These are phyloP conservation scores for Leucophenga varia DNA, from an alignment of 1,140 invertebrate species.

Conservation along the genomic window DNA sequence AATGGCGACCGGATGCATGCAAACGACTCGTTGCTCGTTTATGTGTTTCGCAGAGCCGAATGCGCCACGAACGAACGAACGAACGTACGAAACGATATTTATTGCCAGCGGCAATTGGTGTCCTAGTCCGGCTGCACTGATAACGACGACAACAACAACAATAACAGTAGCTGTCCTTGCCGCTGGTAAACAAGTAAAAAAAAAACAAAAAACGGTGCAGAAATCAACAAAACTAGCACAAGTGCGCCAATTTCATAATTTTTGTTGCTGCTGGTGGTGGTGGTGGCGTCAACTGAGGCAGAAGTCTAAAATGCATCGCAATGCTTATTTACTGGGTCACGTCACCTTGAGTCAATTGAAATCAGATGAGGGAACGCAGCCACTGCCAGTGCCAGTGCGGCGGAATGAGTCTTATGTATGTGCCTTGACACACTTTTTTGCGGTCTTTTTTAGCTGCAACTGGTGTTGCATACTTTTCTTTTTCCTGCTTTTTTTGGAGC, in stretches of 20 bases:
- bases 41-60: constrained; percentile 10
- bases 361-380: too few relatives aligned
- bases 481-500: constrained; percentile 46
- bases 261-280: too few relatives aligned
- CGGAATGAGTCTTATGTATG: too few relatives aligned
- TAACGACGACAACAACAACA: too few relatives aligned
- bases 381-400: neutral
- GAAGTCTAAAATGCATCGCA: too few relatives aligned
- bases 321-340: constrained; percentile 43
- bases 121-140: constrained; percentile 32
- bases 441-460: constrained; percentile 3
- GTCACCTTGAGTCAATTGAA: constrained; percentile 19
- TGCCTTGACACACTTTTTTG: constrained; percentile 42
- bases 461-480: constrained; percentile 18
- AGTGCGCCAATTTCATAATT: constrained; percentile 7
- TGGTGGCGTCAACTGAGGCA: too few relatives aligned
- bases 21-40: too few relatives aligned
- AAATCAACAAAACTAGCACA: too few relatives aligned
- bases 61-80: constrained; percentile 23
- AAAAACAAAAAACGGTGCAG: too few relatives aligned
- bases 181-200: constrained; percentile 20
- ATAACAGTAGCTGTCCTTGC: constrained; percentile 13
- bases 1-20: too few relatives aligned
- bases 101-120: constrained; percentile 5
- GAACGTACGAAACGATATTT: constrained; percentile 16